Evolutionary conservation across 2,888 invertebrate species (phyloP).

Genomic region (Empis stercorea): DNA sequence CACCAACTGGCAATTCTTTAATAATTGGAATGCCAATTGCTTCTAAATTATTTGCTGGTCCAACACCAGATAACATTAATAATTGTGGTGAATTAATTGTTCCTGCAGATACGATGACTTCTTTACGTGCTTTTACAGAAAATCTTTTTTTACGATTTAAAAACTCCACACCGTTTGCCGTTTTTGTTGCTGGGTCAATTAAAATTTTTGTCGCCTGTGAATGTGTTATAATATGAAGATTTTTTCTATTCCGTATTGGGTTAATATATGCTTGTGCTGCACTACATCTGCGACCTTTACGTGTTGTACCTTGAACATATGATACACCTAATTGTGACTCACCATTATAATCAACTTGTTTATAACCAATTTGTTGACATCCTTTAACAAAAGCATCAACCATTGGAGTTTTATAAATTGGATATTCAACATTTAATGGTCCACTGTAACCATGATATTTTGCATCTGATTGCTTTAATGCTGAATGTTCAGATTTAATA

Average conservation of each 20-base stretch:
- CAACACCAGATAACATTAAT: conserved; percentile 72
- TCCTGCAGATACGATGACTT: conserved; percentile 76
- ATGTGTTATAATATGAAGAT: conserved; percentile 54
- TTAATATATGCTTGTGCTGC: conserved; percentile 52
- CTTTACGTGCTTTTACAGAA: conserved; percentile 50
- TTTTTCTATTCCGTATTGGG: conserved; percentile 39
- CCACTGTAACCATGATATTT: conserved; percentile 49
- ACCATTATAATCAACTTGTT: conserved; percentile 55
- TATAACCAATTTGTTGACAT: conserved; percentile 51
- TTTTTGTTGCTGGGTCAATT: conserved; percentile 46
- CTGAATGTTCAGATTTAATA: conserved; percentile 43
- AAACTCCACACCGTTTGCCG: conserved; percentile 56
- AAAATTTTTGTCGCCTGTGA: conserved; percentile 52
- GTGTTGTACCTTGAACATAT: conserved; percentile 48
- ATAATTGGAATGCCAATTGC: conserved; percentile 45
- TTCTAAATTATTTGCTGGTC: conserved; percentile 41
- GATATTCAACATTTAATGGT: conserved; percentile 47
- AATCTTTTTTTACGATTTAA: conserved; percentile 39
- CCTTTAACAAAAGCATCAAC: conserved; percentile 46
- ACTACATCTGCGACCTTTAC: conserved; percentile 49
- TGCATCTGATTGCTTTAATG: conserved; percentile 28
- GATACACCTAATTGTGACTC: conserved; percentile 51
- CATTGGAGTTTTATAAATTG: conserved; percentile 39
- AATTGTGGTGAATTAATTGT: conserved; percentile 81
- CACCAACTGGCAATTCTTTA: conserved; percentile 53